Conservation (phyloP, 64 coral and sea anemone genomes). For the Stylophora pistillata region DNA sequence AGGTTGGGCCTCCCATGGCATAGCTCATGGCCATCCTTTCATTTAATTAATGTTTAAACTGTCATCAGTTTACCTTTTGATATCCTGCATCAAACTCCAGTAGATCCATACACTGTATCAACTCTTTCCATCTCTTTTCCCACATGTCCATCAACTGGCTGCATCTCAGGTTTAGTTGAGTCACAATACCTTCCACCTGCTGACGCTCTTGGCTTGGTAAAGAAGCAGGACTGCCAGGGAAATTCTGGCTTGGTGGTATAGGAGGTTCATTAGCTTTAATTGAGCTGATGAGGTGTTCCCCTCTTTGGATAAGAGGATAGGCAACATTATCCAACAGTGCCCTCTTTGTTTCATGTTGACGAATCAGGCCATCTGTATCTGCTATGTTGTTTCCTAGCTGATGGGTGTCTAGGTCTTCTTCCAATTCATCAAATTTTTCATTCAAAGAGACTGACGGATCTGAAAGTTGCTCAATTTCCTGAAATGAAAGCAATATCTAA, state of each 20-base stretch:
- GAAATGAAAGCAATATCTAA: background rate
- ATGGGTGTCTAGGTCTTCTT: conserved; percentile 78
- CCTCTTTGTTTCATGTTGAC: conserved; percentile 61
- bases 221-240: conserved; percentile 28
- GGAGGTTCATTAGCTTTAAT: conserved; percentile 76
- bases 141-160: conserved; percentile 68
- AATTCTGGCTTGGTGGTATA: conserved; percentile 46
- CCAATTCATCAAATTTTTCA: conserved; percentile 65
- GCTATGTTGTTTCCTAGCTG: conserved; percentile 45
- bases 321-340: conserved; percentile 49
- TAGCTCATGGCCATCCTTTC: too few relatives aligned
- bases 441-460: conserved; percentile 37
- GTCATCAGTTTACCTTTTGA: conserved; percentile 57
- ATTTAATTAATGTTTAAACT: too few relatives aligned
- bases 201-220: conserved; percentile 68
- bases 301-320: conserved; percentile 66
- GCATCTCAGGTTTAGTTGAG: conserved; percentile 48
- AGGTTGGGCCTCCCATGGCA: too few relatives aligned
- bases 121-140: conserved; percentile 80
- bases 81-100: conserved; percentile 86
- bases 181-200: conserved; percentile 56
- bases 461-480: conserved; percentile 61
- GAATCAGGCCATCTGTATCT: conserved; percentile 63
- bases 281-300: conserved; percentile 41
- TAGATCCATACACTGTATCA: conserved; percentile 82